Percentiles rank a stretch among this genome's conserved stretches.
Evolutionary conservation across 1,140 invertebrate species (phyloP).

Genomic region (Portunus trituberculatus): DNA sequence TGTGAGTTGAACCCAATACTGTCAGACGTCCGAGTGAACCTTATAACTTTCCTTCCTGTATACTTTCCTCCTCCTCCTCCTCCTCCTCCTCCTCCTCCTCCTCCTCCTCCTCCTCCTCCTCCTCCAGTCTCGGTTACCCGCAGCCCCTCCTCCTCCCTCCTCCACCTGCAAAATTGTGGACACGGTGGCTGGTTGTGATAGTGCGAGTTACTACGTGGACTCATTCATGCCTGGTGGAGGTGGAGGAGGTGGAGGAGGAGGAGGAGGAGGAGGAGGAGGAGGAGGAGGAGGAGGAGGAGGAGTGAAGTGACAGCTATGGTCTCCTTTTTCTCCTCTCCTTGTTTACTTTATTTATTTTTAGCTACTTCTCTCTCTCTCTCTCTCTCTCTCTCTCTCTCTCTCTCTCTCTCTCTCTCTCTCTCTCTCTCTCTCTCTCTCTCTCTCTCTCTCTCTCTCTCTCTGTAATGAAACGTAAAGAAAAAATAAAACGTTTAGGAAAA

Average conservation of each 20-base stretch:
- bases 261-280: not conserved
- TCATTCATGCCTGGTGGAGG: slow-evolving; percentile 58
- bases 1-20: not conserved
- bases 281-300: not conserved
- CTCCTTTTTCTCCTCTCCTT: too few relatives aligned
- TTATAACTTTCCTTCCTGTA: slow-evolving; percentile 37
- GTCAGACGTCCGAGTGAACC: slow-evolving; percentile 2
- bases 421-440: slow-evolving; percentile 46
- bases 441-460: not conserved
- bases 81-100: not conserved
- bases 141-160: slow-evolving; percentile 25
- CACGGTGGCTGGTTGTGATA: slow-evolving; percentile 72
- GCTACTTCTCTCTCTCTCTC: not conserved
- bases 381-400: slow-evolving; percentile 22
- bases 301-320: not conserved
- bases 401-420: not conserved
- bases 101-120: not conserved
- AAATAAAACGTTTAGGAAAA: too few relatives aligned
- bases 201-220: slow-evolving; percentile 71
- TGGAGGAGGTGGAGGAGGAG: not conserved
- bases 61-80: not conserved
- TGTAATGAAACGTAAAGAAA: too few relatives aligned
- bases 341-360: not conserved
- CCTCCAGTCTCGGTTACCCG: not conserved
- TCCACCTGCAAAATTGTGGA: slow-evolving; percentile 45